Base-by-base conservation (phyloP, 2,888 invertebrate genomes). In the Torymus aiolomorphi region DNA sequence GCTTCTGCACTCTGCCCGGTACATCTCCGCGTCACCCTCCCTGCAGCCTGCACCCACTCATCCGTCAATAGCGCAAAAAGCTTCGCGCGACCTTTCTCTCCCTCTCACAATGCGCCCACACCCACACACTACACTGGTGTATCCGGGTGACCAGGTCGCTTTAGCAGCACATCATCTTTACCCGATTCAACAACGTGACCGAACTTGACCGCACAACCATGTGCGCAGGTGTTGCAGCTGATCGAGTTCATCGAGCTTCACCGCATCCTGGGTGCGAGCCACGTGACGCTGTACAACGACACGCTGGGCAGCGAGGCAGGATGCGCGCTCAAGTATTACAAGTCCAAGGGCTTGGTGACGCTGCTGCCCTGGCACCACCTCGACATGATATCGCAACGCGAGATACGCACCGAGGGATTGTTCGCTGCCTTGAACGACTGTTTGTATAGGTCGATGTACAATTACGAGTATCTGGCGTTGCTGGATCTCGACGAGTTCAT, bases 351-450 rank as follows among this genome's bases (percentile, higher is more conserved):
- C 2, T 88, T 94, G 12, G 93, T 96, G 77, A 95, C 95, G 0
- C 89, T 96, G 83, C 91, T 96, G 84, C 95, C 95, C 1, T 96
- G 96, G 97, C 94, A 96, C 88, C 89, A 87, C 83, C 92, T 97
- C 84, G 95, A 97, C 81, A 95, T 97, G 92, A 92, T 95, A 49
- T 97, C 97, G 0, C 96, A 97, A 89, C 94, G 95, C 87, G 97
- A 97, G 91, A 97, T 97, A 82, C 94, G 97, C 82, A 97, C 97
- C 1, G 97, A 97, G 89, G 97, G 97, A 5, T 93, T 97, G 82
- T 97, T 97, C 90, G 97, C 97, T 0, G 97, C 97, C 11, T 93
- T 97, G 85, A 97, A 97, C 91, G 97, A 97, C 92, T 97, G 97
- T 89, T 93, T 97, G 24, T 97, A 97, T 91, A 93, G 97, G 86